Base-by-base conservation (phyloP, 2,888 invertebrate species). In the Scrobipalpa atriplicella region DNA sequence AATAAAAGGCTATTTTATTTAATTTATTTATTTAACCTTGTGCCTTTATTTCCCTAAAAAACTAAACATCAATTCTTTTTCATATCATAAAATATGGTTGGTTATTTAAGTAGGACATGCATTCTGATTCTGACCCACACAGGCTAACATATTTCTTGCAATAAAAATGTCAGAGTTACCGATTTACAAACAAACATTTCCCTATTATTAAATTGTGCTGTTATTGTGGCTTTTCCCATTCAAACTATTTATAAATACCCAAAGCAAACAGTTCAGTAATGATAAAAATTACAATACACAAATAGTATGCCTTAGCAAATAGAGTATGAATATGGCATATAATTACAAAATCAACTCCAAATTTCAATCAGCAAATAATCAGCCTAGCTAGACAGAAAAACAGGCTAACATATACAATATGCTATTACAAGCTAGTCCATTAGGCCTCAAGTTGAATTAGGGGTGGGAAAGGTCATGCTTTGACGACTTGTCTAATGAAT, bases 381-480 rank as follows among this genome's bases (percentile, higher is more conserved):
- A 13, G 16, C 16, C 16, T n/a, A 16, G 47, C 16, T 47, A 16
- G 16, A n/a, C 5, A 43, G 43, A 43, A 11, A 43, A 1, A 43
- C 43, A 43, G 39, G 47, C n/a, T 47, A 16, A n/a, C 1, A 0
- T 16, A 47, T 47, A 47, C 16, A 47, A 47, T 47, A 47, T n/a
- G n/a, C 47, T 47, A 7, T 47, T n/a, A 47, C 16, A 47, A 47
- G 47, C 6, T 0, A 3, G n/a, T 16, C 47, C 16, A 47, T 47
- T 47, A 47, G 6, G 3, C 47, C 43, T 47, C 47, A 16, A 47
- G 47, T 47, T 16, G 47, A 47, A n/a, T 47, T 47, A 47, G 47
- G 47, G 47, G 47, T 47, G 16, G 47, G 47, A 16, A 47, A 47
- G 47, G 47, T 47, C 47, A 47, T 47, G 47, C 47, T 47, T 47